A percentile compares a stretch with the other conserved stretches of the same genome.
These are phyloP conservation scores for Tricholaema leucomelas DNA, from an alignment of 2,113 vertebrate genomes.

Conservation along the genomic window DNA sequence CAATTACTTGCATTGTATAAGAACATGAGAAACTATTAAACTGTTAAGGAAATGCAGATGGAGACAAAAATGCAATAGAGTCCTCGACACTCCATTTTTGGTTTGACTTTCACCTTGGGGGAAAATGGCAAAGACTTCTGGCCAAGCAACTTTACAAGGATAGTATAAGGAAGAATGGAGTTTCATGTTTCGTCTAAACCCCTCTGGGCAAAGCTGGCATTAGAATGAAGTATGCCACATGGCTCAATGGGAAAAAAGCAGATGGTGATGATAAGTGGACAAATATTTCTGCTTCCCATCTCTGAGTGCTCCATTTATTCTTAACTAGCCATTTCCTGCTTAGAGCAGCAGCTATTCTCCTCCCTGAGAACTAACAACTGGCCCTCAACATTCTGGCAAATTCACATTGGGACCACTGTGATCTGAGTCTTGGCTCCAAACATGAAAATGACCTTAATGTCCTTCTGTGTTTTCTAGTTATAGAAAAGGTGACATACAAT, in stretches of 20 bases:
- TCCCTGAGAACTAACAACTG: not conserved
- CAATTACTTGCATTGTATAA: not conserved
- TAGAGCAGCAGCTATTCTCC: not conserved
- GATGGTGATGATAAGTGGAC: not conserved
- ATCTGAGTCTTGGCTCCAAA: not conserved
- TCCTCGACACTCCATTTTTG: not conserved
- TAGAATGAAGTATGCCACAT: not conserved
- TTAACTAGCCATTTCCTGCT: constrained; percentile 17
- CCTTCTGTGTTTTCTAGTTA: not conserved
- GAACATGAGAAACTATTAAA: not conserved
- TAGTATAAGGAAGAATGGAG: not conserved
- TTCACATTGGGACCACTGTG: not conserved
- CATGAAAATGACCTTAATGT: not conserved
- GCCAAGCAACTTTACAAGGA: not conserved
- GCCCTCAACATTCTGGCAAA: not conserved
- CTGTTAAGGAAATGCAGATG: not conserved
- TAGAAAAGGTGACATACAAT: not conserved
- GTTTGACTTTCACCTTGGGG: not conserved
- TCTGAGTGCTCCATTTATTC: constrained; percentile 33
- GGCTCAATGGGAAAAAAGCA: constrained; percentile 23
- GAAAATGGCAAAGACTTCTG: not conserved
- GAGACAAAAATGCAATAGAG: not conserved
- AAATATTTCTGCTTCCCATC: constrained; percentile 32
- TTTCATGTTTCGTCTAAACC: constrained; percentile 15
- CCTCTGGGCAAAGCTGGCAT: constrained; percentile 21